These are phyloP conservation scores for Drosophila pseudotakahashii DNA, from an alignment of 2,888 invertebrate genomes.

Conservation along the genomic window DNA sequence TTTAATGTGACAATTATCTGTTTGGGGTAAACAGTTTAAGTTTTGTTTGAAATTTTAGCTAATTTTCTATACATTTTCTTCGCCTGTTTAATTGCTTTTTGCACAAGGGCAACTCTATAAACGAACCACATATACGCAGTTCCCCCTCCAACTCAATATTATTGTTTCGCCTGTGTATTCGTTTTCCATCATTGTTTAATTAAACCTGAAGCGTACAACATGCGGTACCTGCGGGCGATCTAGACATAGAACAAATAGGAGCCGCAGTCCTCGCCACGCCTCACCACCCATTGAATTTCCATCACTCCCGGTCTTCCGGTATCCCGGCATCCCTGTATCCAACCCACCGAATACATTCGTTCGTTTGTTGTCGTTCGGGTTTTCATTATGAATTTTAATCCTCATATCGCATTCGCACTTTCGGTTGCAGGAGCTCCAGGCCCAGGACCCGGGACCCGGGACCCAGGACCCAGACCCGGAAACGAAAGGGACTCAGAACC, in stretches of 20 bases:
- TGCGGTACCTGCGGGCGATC: slow-evolving; percentile 68
- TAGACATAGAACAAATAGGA: slow-evolving; percentile 43
- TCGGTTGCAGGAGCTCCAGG: slow-evolving; percentile 49
- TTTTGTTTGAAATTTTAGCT: too few species aligned
- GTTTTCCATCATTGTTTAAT: slow-evolving; percentile 75
- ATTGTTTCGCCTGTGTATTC: slow-evolving; percentile 46
- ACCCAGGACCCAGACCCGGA: slow-evolving; percentile 2
- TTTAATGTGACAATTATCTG: too few species aligned
- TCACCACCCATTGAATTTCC: slow-evolving; percentile 14
- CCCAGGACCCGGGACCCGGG: slow-evolving; percentile 25
- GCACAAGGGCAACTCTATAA: slow-evolving; percentile 13
- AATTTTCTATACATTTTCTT: background rate
- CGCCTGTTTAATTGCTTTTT: background rate
- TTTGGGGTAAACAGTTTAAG: too few species aligned
- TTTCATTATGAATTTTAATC: slow-evolving; percentile 79
- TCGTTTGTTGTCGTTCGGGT: slow-evolving; percentile 47
- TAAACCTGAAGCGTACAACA: slow-evolving; percentile 73
- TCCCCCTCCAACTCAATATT: slow-evolving; percentile 14
- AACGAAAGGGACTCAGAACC: slow-evolving; percentile 10
- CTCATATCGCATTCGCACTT: slow-evolving; percentile 80
- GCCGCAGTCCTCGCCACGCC: slow-evolving; percentile 20
- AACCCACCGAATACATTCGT: slow-evolving; percentile 13
- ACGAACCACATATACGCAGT: slow-evolving; percentile 3
- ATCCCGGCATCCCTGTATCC: background rate
- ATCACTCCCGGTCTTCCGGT: background rate